Conservation (phyloP, 2,888 invertebrate genomes). For the Nemotelus nigrinus region DNA sequence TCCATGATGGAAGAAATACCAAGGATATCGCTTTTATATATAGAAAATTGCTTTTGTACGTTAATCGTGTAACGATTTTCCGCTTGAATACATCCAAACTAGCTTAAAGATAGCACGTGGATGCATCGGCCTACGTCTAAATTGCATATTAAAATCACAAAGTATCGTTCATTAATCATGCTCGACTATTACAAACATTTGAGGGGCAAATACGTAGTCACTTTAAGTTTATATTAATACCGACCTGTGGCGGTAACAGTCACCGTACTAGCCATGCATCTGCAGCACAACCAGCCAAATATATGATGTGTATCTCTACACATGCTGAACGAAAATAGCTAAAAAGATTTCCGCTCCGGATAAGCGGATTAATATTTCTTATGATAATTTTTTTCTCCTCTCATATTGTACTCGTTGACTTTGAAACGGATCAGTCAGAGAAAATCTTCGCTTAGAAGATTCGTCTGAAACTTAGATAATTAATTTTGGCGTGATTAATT, state of each 20-base stretch:
- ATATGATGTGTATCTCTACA: neutral
- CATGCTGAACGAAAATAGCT: constrained; percentile 12
- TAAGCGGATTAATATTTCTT: constrained; percentile 43
- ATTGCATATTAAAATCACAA: constrained; percentile 2
- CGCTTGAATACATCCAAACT: too few species aligned
- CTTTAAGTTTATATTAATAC: neutral
- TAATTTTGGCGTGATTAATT: constrained; percentile 45
- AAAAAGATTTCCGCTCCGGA: constrained; percentile 38
- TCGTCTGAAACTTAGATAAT: constrained; percentile 24
- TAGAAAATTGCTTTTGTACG: too few species aligned
- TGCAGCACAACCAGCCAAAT: constrained; percentile 21
- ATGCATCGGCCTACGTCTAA: too few species aligned
- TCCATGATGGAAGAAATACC: too few species aligned
- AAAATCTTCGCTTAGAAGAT: constrained; percentile 31
- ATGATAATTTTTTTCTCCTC: constrained; percentile 22
- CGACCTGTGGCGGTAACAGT: too few species aligned
- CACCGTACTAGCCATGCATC: neutral
- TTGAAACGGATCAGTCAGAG: constrained; percentile 40
- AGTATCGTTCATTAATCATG: constrained; percentile 28
- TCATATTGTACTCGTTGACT: constrained; percentile 14
- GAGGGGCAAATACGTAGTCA: constrained; percentile 14
- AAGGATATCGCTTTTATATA: too few species aligned
- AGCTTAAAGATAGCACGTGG: too few species aligned
- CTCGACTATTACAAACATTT: neutral
- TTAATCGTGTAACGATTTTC: too few species aligned